Conservation (phyloP, 2,888 invertebrate species). For the Mycalesis mineus region DNA sequence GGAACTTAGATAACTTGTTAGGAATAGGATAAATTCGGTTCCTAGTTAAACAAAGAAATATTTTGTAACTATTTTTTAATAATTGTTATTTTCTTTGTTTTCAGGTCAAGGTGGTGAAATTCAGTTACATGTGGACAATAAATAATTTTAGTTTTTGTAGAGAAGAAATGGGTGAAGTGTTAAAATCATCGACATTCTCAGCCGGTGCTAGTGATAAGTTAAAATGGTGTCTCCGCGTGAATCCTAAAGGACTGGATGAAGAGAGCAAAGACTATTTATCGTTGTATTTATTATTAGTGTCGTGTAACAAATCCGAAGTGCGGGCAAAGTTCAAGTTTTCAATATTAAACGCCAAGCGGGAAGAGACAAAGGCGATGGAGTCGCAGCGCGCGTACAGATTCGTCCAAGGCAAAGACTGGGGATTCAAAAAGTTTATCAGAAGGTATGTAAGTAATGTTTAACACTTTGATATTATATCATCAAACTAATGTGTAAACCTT, state of each 20-base stretch:
- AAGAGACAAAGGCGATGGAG: slow-evolving; percentile 99
- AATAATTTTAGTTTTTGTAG: slow-evolving; percentile 99
- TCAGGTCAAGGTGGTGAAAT: slow-evolving; percentile 99
- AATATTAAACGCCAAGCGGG: slow-evolving; percentile 99
- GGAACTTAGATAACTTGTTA: too few relatives aligned
- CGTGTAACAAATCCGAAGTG: slow-evolving; percentile 99
- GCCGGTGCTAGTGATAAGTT: slow-evolving; percentile 99
- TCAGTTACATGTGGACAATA: slow-evolving; percentile 99
- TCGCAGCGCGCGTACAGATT: slow-evolving; percentile 97
- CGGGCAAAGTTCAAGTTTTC: slow-evolving; percentile 99
- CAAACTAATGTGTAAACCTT: too few relatives aligned
- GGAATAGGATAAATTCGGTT: too few relatives aligned
- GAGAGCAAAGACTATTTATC: slow-evolving; percentile 99
- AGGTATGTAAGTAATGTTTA: slow-evolving; percentile 52
- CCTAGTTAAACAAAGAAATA: too few relatives aligned
- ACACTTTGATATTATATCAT: too few relatives aligned
- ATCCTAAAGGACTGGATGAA: slow-evolving; percentile 99
- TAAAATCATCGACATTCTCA: slow-evolving; percentile 99
- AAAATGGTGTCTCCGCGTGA: slow-evolving; percentile 99
- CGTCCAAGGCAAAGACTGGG: slow-evolving; percentile 99
- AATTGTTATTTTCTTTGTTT: slow-evolving; percentile 41
- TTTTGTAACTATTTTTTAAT: neutral
- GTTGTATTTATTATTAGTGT: slow-evolving; percentile 98
- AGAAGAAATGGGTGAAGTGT: slow-evolving; percentile 99
- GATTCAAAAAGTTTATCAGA: slow-evolving; percentile 99